These are phyloP conservation scores for Pseudocheirus occidentalis DNA, from an alignment of 2,797 vertebrate species.

Conservation along the genomic window DNA sequence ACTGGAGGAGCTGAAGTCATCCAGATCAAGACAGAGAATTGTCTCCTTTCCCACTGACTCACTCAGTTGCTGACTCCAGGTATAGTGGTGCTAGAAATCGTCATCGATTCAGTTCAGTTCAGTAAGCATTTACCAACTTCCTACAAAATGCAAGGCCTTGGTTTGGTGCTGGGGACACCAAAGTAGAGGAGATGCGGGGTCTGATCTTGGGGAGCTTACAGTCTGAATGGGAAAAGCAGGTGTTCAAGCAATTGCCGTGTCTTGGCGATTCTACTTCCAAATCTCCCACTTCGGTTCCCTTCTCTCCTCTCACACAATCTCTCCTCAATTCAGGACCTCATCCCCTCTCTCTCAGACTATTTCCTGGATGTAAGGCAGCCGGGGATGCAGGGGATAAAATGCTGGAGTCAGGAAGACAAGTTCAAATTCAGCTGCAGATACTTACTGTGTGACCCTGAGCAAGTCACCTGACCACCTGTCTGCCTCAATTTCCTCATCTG, in stretches of 20 bases:
- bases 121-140: neutral
- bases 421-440: neutral
- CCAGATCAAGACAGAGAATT: neutral
- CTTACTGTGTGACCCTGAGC: neutral
- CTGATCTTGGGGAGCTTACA: neutral
- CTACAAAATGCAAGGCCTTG: neutral
- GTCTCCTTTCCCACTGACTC: neutral
- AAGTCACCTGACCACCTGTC: neutral
- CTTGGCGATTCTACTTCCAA: neutral
- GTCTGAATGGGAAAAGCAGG: neutral
- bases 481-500: neutral
- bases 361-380: neutral
- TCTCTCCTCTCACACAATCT: neutral
- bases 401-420: neutral
- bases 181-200: neutral
- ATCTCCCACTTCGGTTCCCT: neutral
- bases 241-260: neutral
- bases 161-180: neutral
- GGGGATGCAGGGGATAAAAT: neutral
- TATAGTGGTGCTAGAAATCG: neutral
- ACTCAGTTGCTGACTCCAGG: neutral
- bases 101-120: neutral
- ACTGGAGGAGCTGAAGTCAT: neutral
- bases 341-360: neutral
- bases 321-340: neutral